phyloP scores from a whole-genome alignment of 2,113 vertebrate species.

The Hypomesus transpacificus region DNA sequence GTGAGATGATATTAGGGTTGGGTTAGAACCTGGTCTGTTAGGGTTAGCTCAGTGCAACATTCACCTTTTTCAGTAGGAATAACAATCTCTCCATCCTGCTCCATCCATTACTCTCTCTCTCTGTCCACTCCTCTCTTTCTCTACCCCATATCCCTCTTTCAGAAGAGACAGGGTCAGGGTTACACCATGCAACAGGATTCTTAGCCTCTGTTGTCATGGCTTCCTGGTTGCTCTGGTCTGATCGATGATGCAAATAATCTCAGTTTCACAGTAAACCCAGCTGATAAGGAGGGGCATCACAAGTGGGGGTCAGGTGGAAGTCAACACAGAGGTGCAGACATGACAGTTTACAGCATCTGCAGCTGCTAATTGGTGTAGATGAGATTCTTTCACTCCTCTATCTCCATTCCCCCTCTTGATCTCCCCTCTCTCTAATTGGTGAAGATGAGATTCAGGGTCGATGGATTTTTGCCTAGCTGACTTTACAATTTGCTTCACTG shows the following conservation, averaged over 20 bases:
- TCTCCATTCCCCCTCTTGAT: too few relatives aligned
- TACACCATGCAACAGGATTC: background rate
- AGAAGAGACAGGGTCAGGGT: background rate
- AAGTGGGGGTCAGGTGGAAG: background rate
- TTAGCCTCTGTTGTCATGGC: constrained; percentile 12
- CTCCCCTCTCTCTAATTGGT: constrained; percentile 11
- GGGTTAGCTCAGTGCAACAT: background rate
- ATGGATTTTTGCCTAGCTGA: constrained; percentile 21
- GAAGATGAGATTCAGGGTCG: constrained; percentile 18
- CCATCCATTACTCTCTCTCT: too few relatives aligned
- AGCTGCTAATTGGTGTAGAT: constrained; percentile 21
- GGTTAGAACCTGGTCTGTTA: background rate
- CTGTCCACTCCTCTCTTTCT: background rate
- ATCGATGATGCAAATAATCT: constrained; percentile 14
- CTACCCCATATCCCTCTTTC: background rate
- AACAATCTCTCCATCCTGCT: background rate
- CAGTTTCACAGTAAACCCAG: constrained; percentile 4
- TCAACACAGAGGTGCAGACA: constrained; percentile 3
- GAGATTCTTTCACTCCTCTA: too few relatives aligned
- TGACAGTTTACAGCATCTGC: constrained; percentile 14
- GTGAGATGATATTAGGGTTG: background rate
- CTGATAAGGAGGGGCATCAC: background rate
- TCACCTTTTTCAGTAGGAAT: background rate
- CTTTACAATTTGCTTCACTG: constrained; percentile 16
- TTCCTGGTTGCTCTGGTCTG: background rate